Base-by-base conservation (phyloP, 2,113 vertebrate species). In the Stigmatopora argus region DNA sequence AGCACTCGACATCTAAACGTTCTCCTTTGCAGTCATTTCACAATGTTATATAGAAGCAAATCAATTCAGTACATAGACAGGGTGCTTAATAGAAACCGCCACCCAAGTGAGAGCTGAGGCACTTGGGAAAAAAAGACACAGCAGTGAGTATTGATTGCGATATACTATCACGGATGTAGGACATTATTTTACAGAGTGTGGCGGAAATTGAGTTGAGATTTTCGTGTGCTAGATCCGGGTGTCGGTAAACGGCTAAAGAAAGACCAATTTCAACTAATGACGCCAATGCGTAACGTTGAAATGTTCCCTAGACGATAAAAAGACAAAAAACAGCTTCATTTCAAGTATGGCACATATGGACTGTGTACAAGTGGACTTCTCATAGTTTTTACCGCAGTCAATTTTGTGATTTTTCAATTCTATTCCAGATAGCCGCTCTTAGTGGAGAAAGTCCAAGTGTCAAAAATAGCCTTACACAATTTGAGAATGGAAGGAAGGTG, bases 61-160 rank as follows among this genome's bases (percentile, higher is more conserved):
- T 45, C 23, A 65, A 69, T 78, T 80, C 70, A 69, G 67, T 64
- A 64, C 47, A 45, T 67, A 61, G 65, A 73, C 45, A 35, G 26
- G 26, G 56, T n/a, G 51, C 55, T 86, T 69, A 77, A 63, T 74
- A 57, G 48, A 68, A n/a, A 23, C 53, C 45, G 23, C 49, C 56
- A 45, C 45, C 7, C 45, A 38, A 41, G 23, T 35, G 12, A 58
- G 21, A 69, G 49, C 55, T 35, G 59, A 69, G 61, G 23, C 10
- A 23, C 5, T 14, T 2, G 7, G 1, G 3, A 3, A 7, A 23
- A 19, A 46, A 15, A 14, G n/a, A n/a, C 56, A 65, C 7, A 55
- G 62, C 45, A 1, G 9, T 51, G 21, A 26, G 23, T 67, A 71
- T 77, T 35, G 70, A 70, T 64, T 53, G 17, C 51, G 59, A 6